Conservation (phyloP, 35 echinoderm and acorn worm species). For the Heliocidaris tuberculata region DNA sequence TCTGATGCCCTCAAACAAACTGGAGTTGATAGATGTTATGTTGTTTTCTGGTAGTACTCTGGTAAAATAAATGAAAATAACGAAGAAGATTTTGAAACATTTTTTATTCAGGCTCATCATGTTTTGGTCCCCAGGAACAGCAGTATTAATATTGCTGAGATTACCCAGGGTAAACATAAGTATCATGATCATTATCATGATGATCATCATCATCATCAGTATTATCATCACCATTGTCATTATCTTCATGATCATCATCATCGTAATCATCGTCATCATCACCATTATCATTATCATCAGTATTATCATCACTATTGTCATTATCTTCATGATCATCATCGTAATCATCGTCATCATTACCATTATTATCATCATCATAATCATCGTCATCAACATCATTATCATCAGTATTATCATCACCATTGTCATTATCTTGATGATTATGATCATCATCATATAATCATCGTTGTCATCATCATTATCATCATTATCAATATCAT, state of each 20-base stretch:
- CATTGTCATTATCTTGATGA: no score
- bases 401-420: no score
- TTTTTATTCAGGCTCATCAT: not conserved
- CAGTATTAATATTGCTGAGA: not conserved
- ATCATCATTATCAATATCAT: no score
- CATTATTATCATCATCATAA: no score
- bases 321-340: no score
- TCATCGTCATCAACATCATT: no score
- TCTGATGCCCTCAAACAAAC: slow-evolving; percentile 16
- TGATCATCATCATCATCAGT: not conserved
- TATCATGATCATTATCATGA: not conserved
- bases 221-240: not conserved
- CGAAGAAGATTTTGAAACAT: not conserved
- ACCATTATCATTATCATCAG: no score
- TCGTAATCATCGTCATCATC: not conserved
- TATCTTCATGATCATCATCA: not conserved
- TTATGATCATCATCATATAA: no score
- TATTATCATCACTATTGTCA: no score
- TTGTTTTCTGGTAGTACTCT: slow-evolving; percentile 1
- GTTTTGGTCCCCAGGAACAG: not conserved
- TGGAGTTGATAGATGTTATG: not conserved
- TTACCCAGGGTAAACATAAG: not conserved
- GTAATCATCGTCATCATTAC: no score
- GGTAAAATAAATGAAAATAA: not conserved
- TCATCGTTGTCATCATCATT: no score